These are phyloP conservation scores for Scytalopus superciliaris DNA, from an alignment of 2,113 vertebrate species.

Conservation along the genomic window DNA sequence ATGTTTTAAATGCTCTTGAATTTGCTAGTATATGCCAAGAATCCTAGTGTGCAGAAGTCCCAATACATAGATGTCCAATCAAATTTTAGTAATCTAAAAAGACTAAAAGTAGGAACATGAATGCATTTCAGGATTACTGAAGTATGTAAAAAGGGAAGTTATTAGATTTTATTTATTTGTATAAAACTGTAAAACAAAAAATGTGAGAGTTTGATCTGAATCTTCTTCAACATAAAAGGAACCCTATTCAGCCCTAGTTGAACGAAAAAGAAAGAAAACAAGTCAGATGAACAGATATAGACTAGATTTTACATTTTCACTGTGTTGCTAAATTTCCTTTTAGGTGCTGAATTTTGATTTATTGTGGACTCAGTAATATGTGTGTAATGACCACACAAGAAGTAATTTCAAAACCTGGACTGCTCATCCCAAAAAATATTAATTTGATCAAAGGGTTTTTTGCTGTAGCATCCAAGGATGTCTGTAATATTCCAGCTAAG, in stretches of 20 bases:
- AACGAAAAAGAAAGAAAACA: neutral
- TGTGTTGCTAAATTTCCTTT: neutral
- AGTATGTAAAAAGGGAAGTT: neutral
- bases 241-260: neutral
- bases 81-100: neutral
- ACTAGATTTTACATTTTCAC: neutral
- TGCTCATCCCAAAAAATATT: neutral
- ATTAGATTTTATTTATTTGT: neutral
- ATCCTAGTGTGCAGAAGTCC: neutral
- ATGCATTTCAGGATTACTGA: neutral
- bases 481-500: neutral
- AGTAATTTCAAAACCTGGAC: neutral
- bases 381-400: neutral
- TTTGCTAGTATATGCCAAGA: neutral
- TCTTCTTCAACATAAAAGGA: neutral
- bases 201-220: neutral
- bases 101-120: neutral
- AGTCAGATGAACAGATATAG: neutral
- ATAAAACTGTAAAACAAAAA: neutral
- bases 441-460: neutral
- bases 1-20: neutral
- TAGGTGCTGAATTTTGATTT: neutral
- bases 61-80: neutral
- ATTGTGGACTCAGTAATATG: neutral
- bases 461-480: neutral